phyloP scores from a whole-genome alignment of 2,888 invertebrate genomes.

The Protophormia terraenovae region DNA sequence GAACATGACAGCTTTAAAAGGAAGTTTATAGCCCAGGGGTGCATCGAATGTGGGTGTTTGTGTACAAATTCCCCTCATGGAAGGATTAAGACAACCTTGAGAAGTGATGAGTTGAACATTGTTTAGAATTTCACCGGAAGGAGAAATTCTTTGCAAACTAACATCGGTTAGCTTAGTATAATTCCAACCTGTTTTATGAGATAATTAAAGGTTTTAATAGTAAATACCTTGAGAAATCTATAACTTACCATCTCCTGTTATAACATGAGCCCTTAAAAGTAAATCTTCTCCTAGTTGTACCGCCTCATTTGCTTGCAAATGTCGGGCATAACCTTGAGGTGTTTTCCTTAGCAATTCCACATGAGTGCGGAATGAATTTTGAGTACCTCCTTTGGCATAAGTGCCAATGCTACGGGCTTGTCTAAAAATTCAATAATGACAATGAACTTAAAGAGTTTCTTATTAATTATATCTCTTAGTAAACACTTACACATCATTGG shows the following conservation, averaged over 20 bases:
- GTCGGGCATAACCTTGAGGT: conserved; percentile 82
- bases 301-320: conserved; percentile 82
- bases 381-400: conserved; percentile 83
- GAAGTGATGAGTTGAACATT: conserved; percentile 81
- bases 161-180: conserved; percentile 83
- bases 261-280: conserved; percentile 82
- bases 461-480: background rate
- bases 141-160: conserved; percentile 79
- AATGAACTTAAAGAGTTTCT: background rate
- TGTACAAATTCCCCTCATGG: conserved; percentile 82
- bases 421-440: conserved; percentile 67
- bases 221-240: background rate
- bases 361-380: conserved; percentile 83
- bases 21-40: conserved; percentile 81
- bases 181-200: conserved; percentile 79
- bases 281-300: conserved; percentile 84
- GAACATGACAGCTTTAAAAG: conserved; percentile 84
- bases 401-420: conserved; percentile 78
- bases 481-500: conserved; percentile 80
- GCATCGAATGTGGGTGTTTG: conserved; percentile 80
- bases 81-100: conserved; percentile 82
- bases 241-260: conserved; percentile 83
- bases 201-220: background rate
- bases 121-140: conserved; percentile 76
- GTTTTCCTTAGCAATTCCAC: conserved; percentile 82